Evolutionary conservation across 2,113 vertebrate genomes (phyloP).

Genomic region (Dipodomys spectabilis): DNA sequence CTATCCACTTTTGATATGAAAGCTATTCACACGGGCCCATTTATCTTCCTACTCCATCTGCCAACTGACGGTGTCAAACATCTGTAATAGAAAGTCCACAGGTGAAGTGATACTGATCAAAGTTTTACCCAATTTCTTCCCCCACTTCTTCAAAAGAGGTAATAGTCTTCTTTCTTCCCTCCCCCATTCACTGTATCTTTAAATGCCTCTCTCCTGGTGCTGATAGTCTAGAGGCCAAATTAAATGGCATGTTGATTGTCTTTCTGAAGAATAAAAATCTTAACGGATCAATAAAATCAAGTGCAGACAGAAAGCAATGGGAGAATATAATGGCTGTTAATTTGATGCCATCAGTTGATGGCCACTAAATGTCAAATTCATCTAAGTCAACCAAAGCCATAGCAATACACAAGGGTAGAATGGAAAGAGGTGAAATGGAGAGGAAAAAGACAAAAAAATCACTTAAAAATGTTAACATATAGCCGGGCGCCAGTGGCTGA

Average conservation of each 20-base stretch:
- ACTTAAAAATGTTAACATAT: neutral
- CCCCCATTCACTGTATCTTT: constrained; percentile 47
- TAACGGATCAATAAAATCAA: constrained; percentile 73
- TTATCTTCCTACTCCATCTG: constrained; percentile 83
- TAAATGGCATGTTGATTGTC: constrained; percentile 72
- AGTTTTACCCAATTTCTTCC: constrained; percentile 66
- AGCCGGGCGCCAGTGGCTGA: no score
- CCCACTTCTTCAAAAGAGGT: constrained; percentile 70
- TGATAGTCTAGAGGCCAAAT: constrained; percentile 60
- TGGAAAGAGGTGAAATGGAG: neutral
- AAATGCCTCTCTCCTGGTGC: constrained; percentile 66
- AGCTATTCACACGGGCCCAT: constrained; percentile 73
- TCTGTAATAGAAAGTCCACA: constrained; percentile 83
- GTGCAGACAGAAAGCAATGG: constrained; percentile 71
- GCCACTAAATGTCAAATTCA: constrained; percentile 54
- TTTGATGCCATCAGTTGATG: constrained; percentile 50
- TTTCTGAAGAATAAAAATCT: constrained; percentile 78
- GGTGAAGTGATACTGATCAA: constrained; percentile 81
- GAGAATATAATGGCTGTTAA: constrained; percentile 74
- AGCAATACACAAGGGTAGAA: neutral
- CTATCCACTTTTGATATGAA: constrained; percentile 81
- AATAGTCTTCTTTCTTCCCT: neutral
- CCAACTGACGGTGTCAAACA: constrained; percentile 75
- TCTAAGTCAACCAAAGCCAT: constrained; percentile 43
- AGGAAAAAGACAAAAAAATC: neutral